These are phyloP conservation scores for Margarornis squamiger DNA, from an alignment of 2,797 vertebrate genomes.

Conservation along the genomic window DNA sequence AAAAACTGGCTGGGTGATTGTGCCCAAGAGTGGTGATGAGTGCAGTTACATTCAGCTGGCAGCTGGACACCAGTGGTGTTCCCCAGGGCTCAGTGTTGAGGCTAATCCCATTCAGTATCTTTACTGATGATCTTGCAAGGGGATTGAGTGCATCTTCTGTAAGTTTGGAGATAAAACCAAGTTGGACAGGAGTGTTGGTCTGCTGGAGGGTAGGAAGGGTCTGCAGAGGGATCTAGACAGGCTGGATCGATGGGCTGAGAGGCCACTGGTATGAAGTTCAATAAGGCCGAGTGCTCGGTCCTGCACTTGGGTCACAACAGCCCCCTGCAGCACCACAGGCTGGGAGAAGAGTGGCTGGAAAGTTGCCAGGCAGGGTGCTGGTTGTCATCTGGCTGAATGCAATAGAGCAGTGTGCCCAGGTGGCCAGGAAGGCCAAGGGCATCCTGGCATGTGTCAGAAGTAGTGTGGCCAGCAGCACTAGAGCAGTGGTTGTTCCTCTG, in stretches of 20 bases:
- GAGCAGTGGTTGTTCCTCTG: not conserved
- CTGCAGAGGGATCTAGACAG: not conserved
- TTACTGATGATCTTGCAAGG: accelerated
- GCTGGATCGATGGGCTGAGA: accelerated
- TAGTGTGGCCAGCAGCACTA: not conserved
- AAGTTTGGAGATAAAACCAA: not conserved
- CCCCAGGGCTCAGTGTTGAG: not conserved
- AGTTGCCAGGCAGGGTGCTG: not conserved
- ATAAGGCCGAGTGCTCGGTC: not conserved
- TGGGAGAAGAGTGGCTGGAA: not conserved
- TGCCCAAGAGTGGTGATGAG: accelerated
- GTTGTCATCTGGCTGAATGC: accelerated
- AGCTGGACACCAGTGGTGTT: not conserved
- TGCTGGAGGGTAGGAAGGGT: not conserved
- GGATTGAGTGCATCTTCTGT: not conserved
- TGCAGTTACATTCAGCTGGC: not conserved
- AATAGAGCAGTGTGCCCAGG: not conserved
- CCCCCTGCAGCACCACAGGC: not conserved
- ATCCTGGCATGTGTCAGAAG: not conserved
- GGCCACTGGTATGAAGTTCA: no score
- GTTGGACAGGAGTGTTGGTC: not conserved
- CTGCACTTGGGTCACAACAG: not conserved
- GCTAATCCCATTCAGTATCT: not conserved
- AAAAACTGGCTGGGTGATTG: not conserved
- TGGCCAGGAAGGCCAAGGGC: not conserved